phyloP scores from a whole-genome alignment of 2,113 vertebrate genomes.

The Fulica atra region DNA sequence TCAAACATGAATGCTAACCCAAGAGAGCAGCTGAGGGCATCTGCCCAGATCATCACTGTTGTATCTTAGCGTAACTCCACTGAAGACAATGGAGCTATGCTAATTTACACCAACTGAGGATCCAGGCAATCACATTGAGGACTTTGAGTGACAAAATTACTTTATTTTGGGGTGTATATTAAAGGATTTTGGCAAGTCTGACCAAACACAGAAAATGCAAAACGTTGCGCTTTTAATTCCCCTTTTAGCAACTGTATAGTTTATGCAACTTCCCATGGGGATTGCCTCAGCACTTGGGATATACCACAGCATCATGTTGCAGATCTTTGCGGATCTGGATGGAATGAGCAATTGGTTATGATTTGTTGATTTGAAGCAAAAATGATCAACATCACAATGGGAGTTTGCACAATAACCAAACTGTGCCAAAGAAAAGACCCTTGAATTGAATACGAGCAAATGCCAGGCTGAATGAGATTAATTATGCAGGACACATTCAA shows the following conservation, averaged over 20 bases:
- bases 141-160: constrained; percentile 1
- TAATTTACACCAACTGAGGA: constrained; percentile 62
- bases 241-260: constrained; percentile 20
- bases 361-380: constrained; percentile 53
- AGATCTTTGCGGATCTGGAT: constrained; percentile 70
- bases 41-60: constrained; percentile 54
- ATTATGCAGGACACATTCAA: constrained; percentile 48
- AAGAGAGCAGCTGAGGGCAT: constrained; percentile 61
- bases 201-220: constrained; percentile 56
- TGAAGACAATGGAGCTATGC: constrained; percentile 37
- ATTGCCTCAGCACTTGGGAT: constrained; percentile 69
- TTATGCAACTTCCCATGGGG: constrained; percentile 59
- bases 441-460: constrained; percentile 49
- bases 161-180: background rate
- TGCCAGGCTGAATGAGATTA: constrained; percentile 54
- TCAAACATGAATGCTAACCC: constrained; percentile 70
- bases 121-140: background rate
- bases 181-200: constrained; percentile 61
- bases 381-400: constrained; percentile 63
- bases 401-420: constrained; percentile 47
- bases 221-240: constrained; percentile 14
- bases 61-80: constrained; percentile 50
- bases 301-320: constrained; percentile 72
- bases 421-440: constrained; percentile 59
- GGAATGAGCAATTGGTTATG: constrained; percentile 63